Conservation (phyloP, 1,140 invertebrate species). For the Delia radicum region DNA sequence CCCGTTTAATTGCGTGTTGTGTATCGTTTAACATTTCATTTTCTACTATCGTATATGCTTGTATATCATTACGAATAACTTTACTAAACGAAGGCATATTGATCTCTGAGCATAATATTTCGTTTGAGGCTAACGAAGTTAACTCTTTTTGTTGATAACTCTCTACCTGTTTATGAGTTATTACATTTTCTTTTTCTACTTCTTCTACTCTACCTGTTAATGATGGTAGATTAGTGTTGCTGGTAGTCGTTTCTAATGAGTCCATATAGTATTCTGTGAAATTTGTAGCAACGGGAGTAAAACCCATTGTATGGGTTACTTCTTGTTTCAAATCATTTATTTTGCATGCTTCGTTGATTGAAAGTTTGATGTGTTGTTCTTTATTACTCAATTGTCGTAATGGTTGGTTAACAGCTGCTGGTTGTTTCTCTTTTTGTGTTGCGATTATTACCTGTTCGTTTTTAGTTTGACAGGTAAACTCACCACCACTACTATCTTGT, state of each 20-base stretch:
- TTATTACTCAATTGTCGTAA: background rate
- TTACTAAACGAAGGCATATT: conserved; percentile 7
- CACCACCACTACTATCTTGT: background rate
- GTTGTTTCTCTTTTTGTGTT: background rate
- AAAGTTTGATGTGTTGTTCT: background rate
- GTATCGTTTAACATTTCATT: conserved; percentile 54
- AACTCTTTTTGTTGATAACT: background rate
- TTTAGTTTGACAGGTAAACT: background rate
- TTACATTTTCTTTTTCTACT: no score
- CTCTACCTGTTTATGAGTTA: background rate
- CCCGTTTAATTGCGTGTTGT: conserved; percentile 29
- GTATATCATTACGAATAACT: conserved; percentile 25
- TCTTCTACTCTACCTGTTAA: background rate
- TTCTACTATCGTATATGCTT: conserved; percentile 49
- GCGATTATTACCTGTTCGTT: background rate
- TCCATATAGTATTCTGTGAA: conserved; percentile 22
- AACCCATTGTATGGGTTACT: background rate
- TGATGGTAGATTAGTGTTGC: background rate
- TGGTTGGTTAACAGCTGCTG: background rate
- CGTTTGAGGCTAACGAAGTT: background rate
- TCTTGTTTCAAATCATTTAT: background rate
- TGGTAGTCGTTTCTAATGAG: conserved; percentile 3
- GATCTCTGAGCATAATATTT: conserved; percentile 7
- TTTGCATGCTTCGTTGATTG: conserved; percentile 13
- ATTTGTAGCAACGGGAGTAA: background rate